These are phyloP conservation scores for Thyatira batis DNA, from an alignment of 2,888 invertebrate species.

Conservation along the genomic window DNA sequence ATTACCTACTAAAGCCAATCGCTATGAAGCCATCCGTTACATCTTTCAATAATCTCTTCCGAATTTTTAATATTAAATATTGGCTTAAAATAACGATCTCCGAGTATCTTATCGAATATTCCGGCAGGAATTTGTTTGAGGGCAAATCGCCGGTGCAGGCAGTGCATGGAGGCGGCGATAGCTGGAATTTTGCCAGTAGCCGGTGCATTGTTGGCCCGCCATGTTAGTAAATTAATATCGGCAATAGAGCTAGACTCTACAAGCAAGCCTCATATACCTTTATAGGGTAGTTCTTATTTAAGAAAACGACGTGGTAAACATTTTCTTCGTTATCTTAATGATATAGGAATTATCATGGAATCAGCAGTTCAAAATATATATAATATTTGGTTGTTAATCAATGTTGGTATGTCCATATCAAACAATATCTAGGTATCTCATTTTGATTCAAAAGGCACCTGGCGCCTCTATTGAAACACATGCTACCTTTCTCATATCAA, in stretches of 20 bases:
- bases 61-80: background rate
- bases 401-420: background rate
- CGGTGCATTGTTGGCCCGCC: slow-evolving; percentile 62
- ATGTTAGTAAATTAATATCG: slow-evolving; percentile 75
- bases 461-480: background rate
- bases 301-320: background rate
- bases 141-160: slow-evolving; percentile 28
- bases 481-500: background rate
- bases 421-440: background rate
- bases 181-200: slow-evolving; percentile 67
- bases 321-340: too few species aligned
- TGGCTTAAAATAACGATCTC: background rate
- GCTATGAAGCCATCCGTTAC: background rate
- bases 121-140: slow-evolving; percentile 45
- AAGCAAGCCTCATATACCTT: slow-evolving; percentile 37
- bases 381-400: too few species aligned
- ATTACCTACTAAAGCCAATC: too few species aligned
- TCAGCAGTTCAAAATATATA: too few species aligned
- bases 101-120: slow-evolving; percentile 30
- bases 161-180: slow-evolving; percentile 41
- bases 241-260: slow-evolving; percentile 55
- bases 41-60: background rate
- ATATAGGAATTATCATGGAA: too few species aligned
- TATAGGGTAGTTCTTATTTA: slow-evolving; percentile 5
- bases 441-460: background rate